Base-by-base conservation (phyloP, 2,113 vertebrate species). In the Epinephelus cyanopodus region DNA sequence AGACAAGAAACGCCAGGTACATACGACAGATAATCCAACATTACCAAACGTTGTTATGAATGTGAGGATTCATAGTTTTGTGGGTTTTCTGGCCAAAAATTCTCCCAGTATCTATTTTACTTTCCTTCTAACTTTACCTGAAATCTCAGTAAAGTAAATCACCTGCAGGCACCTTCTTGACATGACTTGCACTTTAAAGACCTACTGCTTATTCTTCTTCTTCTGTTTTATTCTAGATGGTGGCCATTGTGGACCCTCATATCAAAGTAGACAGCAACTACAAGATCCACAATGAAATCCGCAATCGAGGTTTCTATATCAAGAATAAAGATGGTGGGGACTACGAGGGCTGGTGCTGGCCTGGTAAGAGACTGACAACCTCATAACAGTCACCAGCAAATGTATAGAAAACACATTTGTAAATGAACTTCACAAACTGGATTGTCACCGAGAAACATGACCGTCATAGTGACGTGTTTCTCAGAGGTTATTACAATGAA, bases 301-400 rank as follows among this genome's bases (percentile, higher is more conserved):
- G 93, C 17, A 94, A 95, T n/a, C 95, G 74, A 1, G 94, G 93
- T 47, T 95, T 96, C 66, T 98, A 96, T 14, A 74, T 97, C 63
- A 99, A 99, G 88, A 98, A 95, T 21, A 97, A 97, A 83, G 97
- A 98, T 4, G 97, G 97, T 2, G 95, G 82, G 19, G 97, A 99
- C 91, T 99, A 98, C 0, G 97, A 98, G 85, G 97, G 97, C 81
- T 98, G 97, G 97, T 98, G 97, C 77, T 98, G 97, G 97, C 97
- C 97, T 93, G 97, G 97, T 98, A 90, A 89, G 90, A 83, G 47
- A 79, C 48, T 54, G 19, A 53, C 2, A 14, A 48, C 33, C 33
- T 47, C 25, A 45, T 15, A 57, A 63, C 11, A 65, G 5, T 57
- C 2, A 39, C 10, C 12, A 39, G 13, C 19, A 72, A 57, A 65